These are phyloP conservation scores for Hymenopus coronatus DNA, from an alignment of 2,888 invertebrate genomes.

Conservation along the genomic window DNA sequence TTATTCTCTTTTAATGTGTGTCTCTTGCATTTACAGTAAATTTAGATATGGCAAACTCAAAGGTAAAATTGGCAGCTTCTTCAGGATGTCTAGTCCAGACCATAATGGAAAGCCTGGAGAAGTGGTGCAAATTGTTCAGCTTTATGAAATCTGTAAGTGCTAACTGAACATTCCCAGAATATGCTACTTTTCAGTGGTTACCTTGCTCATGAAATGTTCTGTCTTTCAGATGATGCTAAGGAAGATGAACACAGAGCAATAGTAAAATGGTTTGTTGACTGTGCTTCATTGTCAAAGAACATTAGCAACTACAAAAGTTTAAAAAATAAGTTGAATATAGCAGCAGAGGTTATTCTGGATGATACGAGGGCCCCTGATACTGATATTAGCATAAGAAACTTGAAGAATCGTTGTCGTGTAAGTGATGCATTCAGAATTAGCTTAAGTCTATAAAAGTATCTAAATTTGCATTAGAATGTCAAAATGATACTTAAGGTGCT, in stretches of 20 bases:
- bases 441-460: too few species aligned
- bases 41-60: not conserved
- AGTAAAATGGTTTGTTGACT: not conserved
- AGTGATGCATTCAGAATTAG: not conserved
- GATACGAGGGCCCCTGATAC: not conserved
- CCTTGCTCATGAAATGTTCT: not conserved
- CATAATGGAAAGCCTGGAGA: not conserved
- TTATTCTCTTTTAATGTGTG: not conserved
- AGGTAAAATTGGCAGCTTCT: not conserved
- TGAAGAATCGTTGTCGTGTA: not conserved
- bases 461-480: too few species aligned
- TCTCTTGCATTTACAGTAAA: not conserved
- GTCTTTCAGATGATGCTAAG: not conserved
- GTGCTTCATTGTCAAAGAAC: not conserved
- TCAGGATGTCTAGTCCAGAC: not conserved
- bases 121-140: not conserved
- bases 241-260: not conserved
- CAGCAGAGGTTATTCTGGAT: not conserved
- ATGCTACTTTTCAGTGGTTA: not conserved
- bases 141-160: not conserved
- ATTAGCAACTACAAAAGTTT: not conserved
- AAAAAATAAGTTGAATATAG: not conserved
- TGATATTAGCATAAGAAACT: not conserved
- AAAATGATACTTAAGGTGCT: too few species aligned
- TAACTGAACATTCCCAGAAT: not conserved